A percentile compares a stretch with the other conserved stretches of the same genome.
These are phyloP conservation scores for Drosophila pseudotalamancana DNA, from an alignment of 2,888 invertebrate species.

Conservation along the genomic window DNA sequence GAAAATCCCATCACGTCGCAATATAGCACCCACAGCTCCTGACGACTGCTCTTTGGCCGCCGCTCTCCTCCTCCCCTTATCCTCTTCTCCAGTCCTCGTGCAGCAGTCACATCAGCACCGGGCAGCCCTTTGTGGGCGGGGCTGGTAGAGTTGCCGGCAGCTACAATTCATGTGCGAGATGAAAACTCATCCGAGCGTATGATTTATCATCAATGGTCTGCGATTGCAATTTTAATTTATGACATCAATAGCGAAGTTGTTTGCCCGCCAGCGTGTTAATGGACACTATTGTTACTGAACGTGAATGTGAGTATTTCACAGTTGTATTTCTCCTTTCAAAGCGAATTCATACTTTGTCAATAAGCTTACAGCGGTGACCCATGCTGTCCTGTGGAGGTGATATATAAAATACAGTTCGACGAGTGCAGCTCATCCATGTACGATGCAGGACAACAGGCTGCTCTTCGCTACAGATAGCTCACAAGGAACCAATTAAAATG, in stretches of 20 bases:
- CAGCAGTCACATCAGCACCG: conserved; percentile 36
- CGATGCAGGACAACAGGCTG: neutral
- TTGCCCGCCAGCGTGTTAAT: conserved; percentile 65
- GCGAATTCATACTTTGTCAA: conserved; percentile 41
- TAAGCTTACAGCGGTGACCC: conserved; percentile 27
- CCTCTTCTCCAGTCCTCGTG: conserved; percentile 30
- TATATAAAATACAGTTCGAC: conserved; percentile 4
- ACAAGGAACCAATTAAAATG: too few species aligned
- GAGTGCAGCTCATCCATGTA: neutral
- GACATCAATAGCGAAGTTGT: conserved; percentile 67
- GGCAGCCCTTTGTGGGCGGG: conserved; percentile 22
- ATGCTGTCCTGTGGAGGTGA: conserved; percentile 12
- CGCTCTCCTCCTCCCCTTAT: neutral
- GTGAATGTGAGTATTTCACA: conserved; percentile 23
- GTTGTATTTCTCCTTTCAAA: conserved; percentile 26
- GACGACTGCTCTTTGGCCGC: conserved; percentile 8
- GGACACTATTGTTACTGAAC: conserved; percentile 66
- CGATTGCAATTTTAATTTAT: conserved; percentile 74
- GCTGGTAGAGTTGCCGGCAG: conserved; percentile 51
- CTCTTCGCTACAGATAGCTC: too few species aligned
- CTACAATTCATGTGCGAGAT: conserved; percentile 71
- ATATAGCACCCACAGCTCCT: conserved; percentile 40
- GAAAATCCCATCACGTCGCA: conserved; percentile 72
- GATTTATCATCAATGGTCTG: conserved; percentile 72
- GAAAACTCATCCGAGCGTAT: conserved; percentile 70